A percentile compares a stretch with the other conserved stretches of the same genome.
These are phyloP conservation scores for Macrotus californicus DNA, from an alignment of 2,113 vertebrate species.

Conservation along the genomic window DNA sequence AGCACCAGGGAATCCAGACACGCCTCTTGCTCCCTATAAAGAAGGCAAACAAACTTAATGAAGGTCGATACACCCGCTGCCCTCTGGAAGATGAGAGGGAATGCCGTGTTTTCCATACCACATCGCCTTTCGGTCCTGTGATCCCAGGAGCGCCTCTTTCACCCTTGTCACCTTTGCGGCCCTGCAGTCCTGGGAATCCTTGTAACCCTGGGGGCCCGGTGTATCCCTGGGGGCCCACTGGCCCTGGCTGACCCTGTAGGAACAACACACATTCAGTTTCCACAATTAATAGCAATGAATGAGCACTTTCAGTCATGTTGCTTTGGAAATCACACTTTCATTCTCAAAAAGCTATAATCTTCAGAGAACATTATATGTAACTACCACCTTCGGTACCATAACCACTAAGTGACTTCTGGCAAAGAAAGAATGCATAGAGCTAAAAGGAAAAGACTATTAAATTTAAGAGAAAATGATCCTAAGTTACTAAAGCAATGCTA, in stretches of 20 bases:
- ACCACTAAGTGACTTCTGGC: background rate
- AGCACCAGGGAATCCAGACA: slow-evolving; percentile 91
- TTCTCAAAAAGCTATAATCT: background rate
- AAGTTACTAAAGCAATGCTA: no score
- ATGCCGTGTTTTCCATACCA: slow-evolving; percentile 76
- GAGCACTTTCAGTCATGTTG: background rate
- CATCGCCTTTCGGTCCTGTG: slow-evolving; percentile 88
- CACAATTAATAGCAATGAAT: background rate
- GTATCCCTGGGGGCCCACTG: slow-evolving; percentile 85
- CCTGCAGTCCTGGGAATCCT: slow-evolving; percentile 88
- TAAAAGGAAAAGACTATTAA: background rate
- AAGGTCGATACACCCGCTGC: background rate
- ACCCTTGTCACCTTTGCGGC: slow-evolving; percentile 92
- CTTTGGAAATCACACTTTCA: background rate
- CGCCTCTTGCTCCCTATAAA: slow-evolving; percentile 88
- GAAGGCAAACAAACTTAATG: slow-evolving; percentile 48
- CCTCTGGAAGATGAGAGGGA: background rate
- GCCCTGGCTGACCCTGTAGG: slow-evolving; percentile 89
- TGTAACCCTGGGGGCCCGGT: slow-evolving; percentile 85
- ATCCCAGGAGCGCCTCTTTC: slow-evolving; percentile 84
- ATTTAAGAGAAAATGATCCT: background rate
- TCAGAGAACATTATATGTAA: background rate
- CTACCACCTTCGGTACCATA: accelerated
- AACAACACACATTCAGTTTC: slow-evolving; percentile 33
- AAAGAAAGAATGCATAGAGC: background rate